A percentile compares a stretch with the other conserved stretches of the same genome.
Conservation (phyloP, 2,888 invertebrate species). For the Malacosoma neustria region DNA sequence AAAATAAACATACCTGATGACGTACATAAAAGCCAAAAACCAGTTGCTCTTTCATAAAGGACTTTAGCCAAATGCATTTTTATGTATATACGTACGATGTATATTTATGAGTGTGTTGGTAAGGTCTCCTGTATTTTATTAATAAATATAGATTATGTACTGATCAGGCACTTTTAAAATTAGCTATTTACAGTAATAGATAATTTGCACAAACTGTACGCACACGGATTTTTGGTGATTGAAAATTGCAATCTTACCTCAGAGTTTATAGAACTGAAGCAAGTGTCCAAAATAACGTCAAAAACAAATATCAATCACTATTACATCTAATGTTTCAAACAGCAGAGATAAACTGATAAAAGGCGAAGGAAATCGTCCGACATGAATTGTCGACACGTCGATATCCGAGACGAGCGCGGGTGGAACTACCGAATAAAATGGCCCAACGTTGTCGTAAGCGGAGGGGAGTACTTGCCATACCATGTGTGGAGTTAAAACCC, state of each 20-base stretch:
- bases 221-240: too few relatives aligned
- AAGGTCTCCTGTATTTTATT: too few relatives aligned
- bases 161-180: too few relatives aligned
- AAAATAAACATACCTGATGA: neutral
- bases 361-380: conserved; percentile 16
- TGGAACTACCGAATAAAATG: conserved; percentile 51
- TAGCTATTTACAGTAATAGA: too few relatives aligned
- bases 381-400: conserved; percentile 34
- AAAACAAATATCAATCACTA: conserved; percentile 8
- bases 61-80: too few relatives aligned
- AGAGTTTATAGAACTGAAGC: conserved; percentile 36
- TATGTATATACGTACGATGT: too few relatives aligned
- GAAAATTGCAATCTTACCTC: conserved; percentile 18
- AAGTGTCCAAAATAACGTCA: conserved; percentile 7
- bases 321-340: neutral
- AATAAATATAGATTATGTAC: too few relatives aligned
- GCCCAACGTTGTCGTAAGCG: conserved; percentile 30
- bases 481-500: conserved; percentile 43
- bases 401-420: conserved; percentile 40
- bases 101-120: too few relatives aligned
- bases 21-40: neutral
- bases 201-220: too few relatives aligned
- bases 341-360: neutral
- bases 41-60: conserved; percentile 1
- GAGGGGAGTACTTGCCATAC: conserved; percentile 41